Evolutionary conservation across 2,888 invertebrate species (phyloP).

Genomic region (Dolomedes plantarius): DNA sequence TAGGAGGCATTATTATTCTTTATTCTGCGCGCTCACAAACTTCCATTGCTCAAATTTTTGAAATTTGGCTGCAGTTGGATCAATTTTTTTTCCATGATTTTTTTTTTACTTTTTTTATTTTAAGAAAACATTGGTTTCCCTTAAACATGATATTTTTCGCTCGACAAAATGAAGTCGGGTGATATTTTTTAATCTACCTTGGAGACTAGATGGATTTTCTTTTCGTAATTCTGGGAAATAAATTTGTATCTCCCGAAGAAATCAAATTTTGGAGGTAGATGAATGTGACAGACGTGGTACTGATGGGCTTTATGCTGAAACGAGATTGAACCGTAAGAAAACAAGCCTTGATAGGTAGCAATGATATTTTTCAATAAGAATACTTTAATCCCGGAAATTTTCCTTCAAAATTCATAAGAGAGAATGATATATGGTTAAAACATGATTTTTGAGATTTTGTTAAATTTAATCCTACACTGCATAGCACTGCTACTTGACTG

Average conservation of each 20-base stretch:
- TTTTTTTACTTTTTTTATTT: neutral
- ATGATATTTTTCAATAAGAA: no score
- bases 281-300: no score
- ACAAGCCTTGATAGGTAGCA: no score
- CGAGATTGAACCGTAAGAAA: no score
- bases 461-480: no score
- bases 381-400: no score
- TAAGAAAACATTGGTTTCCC: constrained; percentile 13
- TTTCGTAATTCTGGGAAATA: neutral
- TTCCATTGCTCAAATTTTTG: constrained; percentile 62
- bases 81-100: constrained; percentile 6
- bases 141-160: constrained; percentile 49
- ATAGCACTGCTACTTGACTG: no score
- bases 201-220: neutral
- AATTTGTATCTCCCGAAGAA: neutral
- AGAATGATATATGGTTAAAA: no score
- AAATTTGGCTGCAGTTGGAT: constrained; percentile 27
- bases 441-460: no score
- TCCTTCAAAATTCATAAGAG: no score
- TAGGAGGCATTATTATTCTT: constrained; percentile 62
- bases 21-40: constrained; percentile 48
- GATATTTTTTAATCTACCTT: constrained; percentile 59
- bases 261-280: neutral
- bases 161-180: constrained; percentile 37
- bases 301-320: no score